A percentile compares a stretch with the other conserved stretches of the same genome.
phyloP scores from a whole-genome alignment of 2,113 vertebrate genomes.

The Macrotis lagotis region DNA sequence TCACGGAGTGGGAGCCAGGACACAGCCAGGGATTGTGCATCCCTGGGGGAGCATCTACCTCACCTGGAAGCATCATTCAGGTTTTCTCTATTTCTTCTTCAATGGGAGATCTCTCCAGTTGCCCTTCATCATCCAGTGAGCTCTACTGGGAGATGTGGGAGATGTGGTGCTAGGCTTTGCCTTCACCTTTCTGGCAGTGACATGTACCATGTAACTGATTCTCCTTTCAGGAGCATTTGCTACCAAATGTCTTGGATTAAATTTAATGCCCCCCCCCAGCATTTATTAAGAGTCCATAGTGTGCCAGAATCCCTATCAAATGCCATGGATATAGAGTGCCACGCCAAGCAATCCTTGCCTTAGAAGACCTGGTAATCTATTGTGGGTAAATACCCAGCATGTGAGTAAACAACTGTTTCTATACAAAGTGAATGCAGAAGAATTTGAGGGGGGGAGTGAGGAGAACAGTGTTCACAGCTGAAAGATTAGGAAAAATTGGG shows the following conservation, averaged over 20 bases:
- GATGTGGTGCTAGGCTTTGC: not conserved
- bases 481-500: no score
- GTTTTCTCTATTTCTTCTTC: not conserved
- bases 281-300: not conserved
- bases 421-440: no score
- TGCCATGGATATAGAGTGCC: not conserved
- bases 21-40: not conserved
- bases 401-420: not conserved
- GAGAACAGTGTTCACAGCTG: not conserved
- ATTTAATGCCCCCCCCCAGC: no score
- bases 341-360: not conserved
- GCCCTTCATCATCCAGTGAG: not conserved
- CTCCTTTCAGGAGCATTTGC: not conserved
- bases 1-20: not conserved
- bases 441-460: no score
- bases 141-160: not conserved
- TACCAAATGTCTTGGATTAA: not conserved
- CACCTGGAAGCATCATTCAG: not conserved
- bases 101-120: not conserved
- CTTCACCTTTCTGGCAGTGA: not conserved
- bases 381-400: not conserved
- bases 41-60: not conserved
- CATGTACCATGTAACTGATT: not conserved
- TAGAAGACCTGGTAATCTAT: not conserved
- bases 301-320: not conserved